Evolutionary conservation across 2,113 vertebrate species (phyloP).

Genomic region (Manacus vitellinus): DNA sequence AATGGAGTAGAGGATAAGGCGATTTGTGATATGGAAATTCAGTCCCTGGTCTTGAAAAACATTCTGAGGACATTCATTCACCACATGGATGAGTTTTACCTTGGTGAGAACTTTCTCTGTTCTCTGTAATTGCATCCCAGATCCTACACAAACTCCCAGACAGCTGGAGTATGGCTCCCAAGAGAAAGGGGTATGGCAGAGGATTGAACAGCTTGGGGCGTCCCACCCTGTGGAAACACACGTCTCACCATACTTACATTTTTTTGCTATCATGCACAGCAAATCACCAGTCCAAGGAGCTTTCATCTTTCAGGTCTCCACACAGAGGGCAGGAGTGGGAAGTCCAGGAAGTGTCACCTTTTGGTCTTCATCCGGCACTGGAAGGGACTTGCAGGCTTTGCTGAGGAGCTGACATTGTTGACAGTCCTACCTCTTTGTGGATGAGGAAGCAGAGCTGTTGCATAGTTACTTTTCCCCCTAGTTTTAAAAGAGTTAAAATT

Average conservation of each 20-base stretch:
- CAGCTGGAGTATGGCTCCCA: neutral
- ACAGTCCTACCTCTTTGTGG: accelerated
- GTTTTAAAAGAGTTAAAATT: neutral
- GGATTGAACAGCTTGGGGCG: accelerated
- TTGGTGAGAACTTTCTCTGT: neutral
- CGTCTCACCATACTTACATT: accelerated
- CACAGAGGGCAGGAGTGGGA: neutral
- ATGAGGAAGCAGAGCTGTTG: neutral
- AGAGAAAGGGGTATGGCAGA: neutral
- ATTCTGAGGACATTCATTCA: neutral
- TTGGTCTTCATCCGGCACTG: neutral
- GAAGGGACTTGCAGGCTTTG: neutral
- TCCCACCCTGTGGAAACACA: neutral
- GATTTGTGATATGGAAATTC: neutral
- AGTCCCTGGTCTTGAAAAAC: neutral
- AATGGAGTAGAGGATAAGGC: neutral
- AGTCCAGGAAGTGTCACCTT: neutral
- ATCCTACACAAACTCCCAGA: neutral
- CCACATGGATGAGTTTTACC: neutral
- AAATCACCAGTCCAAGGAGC: neutral
- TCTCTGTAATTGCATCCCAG: neutral
- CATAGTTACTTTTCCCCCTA: neutral
- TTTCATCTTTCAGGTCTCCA: neutral
- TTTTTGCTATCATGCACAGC: neutral
- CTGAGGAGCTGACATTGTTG: neutral